These are phyloP conservation scores for Oplegnathus fasciatus DNA, from an alignment of 2,113 vertebrate species.

Conservation along the genomic window DNA sequence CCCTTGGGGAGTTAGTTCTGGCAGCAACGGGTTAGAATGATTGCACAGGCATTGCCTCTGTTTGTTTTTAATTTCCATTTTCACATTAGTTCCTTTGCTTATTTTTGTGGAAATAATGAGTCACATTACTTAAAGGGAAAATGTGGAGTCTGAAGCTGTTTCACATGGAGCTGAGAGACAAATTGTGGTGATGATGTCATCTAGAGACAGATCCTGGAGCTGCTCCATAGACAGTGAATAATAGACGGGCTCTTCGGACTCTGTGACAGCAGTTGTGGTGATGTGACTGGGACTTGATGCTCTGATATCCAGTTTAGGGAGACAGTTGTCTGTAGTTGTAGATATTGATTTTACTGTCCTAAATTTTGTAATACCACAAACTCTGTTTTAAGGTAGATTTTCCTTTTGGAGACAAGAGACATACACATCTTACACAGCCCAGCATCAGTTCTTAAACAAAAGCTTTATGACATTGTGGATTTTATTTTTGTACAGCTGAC, in stretches of 20 bases:
- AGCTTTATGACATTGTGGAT: too few species aligned
- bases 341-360: constrained; percentile 12
- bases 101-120: constrained; percentile 24
- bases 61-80: constrained; percentile 22
- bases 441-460: too few species aligned
- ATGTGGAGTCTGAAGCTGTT: background rate
- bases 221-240: constrained; percentile 5
- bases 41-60: constrained; percentile 1
- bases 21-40: background rate
- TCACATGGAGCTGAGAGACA: background rate
- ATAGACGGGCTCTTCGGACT: background rate
- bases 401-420: too few species aligned
- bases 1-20: background rate
- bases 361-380: background rate
- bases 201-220: background rate
- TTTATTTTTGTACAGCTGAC: too few species aligned
- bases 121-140: constrained; percentile 5
- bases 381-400: background rate
- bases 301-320: constrained; percentile 4
- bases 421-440: too few species aligned
- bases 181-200: constrained; percentile 17
- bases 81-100: constrained; percentile 15
- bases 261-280: constrained; percentile 5
- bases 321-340: background rate
- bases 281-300: constrained; percentile 1